These are phyloP conservation scores for Esperia sulphurella DNA, from an alignment of 2,888 invertebrate genomes.

Conservation along the genomic window DNA sequence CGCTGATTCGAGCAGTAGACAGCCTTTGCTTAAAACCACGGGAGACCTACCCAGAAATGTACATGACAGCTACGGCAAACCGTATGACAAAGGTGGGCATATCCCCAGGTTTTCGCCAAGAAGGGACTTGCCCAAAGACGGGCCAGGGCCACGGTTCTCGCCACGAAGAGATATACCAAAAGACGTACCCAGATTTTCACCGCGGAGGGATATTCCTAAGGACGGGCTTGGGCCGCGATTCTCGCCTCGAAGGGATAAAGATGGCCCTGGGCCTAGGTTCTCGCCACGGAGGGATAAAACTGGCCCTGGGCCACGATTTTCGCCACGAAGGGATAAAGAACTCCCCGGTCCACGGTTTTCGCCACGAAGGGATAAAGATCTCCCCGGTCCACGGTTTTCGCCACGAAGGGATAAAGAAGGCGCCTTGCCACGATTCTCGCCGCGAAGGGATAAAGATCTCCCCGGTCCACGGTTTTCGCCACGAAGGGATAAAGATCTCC, in stretches of 20 bases:
- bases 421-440: slow-evolving; percentile 4
- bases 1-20: slow-evolving; percentile 19
- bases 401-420: slow-evolving; percentile 7
- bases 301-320: slow-evolving; percentile 3
- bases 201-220: background rate
- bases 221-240: background rate
- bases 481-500: background rate
- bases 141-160: background rate
- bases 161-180: slow-evolving; percentile 11
- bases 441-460: slow-evolving; percentile 1
- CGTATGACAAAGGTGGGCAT: slow-evolving; percentile 13
- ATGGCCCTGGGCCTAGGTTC: slow-evolving; percentile 1
- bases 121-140: background rate
- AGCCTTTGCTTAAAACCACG: slow-evolving; percentile 2
- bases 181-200: background rate
- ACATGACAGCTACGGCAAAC: slow-evolving; percentile 7
- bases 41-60: background rate
- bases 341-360: background rate
- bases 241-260: background rate
- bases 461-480: background rate
- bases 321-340: slow-evolving; percentile 1
- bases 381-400: slow-evolving; percentile 3
- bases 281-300: slow-evolving; percentile 12
- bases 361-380: slow-evolving; percentile 7
- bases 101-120: slow-evolving; percentile 8